Conservation (phyloP, 2,888 invertebrate genomes). For the Nemotelus pantherinus region DNA sequence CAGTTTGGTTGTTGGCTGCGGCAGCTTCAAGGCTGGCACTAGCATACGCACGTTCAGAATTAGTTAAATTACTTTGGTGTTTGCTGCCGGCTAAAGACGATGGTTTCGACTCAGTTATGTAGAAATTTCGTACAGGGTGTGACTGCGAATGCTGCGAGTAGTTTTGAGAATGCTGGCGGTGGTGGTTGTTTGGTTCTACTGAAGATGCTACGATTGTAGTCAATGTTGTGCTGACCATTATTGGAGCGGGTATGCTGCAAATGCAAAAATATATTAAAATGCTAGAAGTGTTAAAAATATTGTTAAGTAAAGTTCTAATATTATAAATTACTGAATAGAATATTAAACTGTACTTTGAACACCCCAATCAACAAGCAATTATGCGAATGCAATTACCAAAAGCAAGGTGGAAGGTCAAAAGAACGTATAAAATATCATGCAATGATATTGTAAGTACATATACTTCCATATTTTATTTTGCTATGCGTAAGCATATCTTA, state of each 20-base stretch:
- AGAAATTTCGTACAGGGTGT: slow-evolving; percentile 52
- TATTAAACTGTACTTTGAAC: too few species aligned
- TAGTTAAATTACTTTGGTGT: slow-evolving; percentile 16
- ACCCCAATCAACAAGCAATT: too few species aligned
- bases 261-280: too few species aligned
- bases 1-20: neutral
- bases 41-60: slow-evolving; percentile 1
- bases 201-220: slow-evolving; percentile 63
- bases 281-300: too few species aligned
- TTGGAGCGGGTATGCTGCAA: slow-evolving; percentile 62
- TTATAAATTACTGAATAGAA: too few species aligned
- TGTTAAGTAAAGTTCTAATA: too few species aligned
- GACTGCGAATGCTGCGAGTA: slow-evolving; percentile 50
- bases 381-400: too few species aligned
- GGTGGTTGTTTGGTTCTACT: slow-evolving; percentile 53
- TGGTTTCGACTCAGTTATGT: slow-evolving; percentile 48
- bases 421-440: too few species aligned
- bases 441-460: too few species aligned
- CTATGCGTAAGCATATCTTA: too few species aligned
- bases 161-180: slow-evolving; percentile 51
- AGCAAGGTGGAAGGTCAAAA: too few species aligned
- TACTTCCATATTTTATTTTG: too few species aligned
- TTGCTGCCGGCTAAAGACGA: neutral
- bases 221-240: slow-evolving; percentile 66
- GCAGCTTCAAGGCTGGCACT: neutral